Conservation (phyloP, 2,888 invertebrate species). For the Plagiodera versicolora region DNA sequence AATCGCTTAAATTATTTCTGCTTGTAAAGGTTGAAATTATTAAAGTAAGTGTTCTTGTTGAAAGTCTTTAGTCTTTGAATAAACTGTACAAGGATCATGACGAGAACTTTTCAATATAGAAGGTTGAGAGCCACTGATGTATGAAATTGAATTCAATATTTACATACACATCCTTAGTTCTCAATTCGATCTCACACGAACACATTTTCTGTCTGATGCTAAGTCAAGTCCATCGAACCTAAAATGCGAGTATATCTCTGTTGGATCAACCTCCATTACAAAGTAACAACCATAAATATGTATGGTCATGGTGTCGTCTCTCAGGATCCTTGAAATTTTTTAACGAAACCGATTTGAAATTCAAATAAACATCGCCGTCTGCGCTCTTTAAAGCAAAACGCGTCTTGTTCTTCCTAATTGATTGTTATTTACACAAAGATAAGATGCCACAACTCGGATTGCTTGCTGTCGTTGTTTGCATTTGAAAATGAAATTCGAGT, state of each 20-base stretch:
- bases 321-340: conserved; percentile 49
- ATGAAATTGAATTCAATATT: too few species aligned
- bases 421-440: conserved; percentile 21
- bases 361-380: conserved; percentile 35
- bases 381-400: conserved; percentile 22
- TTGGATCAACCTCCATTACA: not conserved
- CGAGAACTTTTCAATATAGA: too few species aligned
- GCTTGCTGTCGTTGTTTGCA: conserved; percentile 16
- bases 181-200: not conserved
- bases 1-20: too few species aligned
- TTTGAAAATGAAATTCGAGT: conserved; percentile 14
- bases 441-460: conserved; percentile 21
- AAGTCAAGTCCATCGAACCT: not conserved
- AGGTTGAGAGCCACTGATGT: too few species aligned
- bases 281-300: conserved; percentile 43
- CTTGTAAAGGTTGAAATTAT: too few species aligned
- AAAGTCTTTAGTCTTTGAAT: too few species aligned
- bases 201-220: not conserved
- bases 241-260: not conserved
- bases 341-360: conserved; percentile 45
- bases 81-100: too few species aligned
- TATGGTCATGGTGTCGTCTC: conserved; percentile 49
- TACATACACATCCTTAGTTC: not conserved
- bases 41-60: too few species aligned
- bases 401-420: conserved; percentile 27